phyloP scores from a whole-genome alignment of 2,888 invertebrate species.

The Pocota personata region DNA sequence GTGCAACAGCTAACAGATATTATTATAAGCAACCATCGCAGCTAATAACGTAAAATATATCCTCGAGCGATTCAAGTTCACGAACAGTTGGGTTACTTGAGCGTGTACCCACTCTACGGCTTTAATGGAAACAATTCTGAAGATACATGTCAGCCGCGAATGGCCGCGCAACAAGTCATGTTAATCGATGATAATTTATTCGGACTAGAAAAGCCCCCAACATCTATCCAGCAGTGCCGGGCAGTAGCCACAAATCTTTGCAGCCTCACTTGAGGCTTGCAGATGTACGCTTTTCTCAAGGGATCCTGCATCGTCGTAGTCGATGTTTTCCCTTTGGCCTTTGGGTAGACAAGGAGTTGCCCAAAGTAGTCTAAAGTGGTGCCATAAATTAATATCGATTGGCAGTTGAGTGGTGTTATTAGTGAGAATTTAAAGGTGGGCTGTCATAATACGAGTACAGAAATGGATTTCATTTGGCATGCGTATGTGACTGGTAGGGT shows the following conservation, averaged over 20 bases:
- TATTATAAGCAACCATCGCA: slow-evolving; percentile 46
- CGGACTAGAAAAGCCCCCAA: slow-evolving; percentile 62
- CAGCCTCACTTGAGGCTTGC: slow-evolving; percentile 49
- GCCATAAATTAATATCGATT: slow-evolving; percentile 67
- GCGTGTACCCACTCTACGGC: slow-evolving; percentile 22
- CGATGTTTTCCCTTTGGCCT: slow-evolving; percentile 34
- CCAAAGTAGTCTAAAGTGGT: slow-evolving; percentile 70
- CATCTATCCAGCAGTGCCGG: slow-evolving; percentile 64
- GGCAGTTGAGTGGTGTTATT: slow-evolving; percentile 67
- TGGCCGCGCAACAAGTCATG: slow-evolving; percentile 71
- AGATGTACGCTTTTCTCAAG: slow-evolving; percentile 9
- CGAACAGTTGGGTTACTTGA: slow-evolving; percentile 42
- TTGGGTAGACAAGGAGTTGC: slow-evolving; percentile 63
- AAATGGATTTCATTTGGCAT: slow-evolving; percentile 27
- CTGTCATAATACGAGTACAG: slow-evolving; percentile 60
- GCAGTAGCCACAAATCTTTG: slow-evolving; percentile 63
- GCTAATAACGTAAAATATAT: slow-evolving; percentile 59
- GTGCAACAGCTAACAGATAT: slow-evolving; percentile 47
- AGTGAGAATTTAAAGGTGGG: slow-evolving; percentile 61
- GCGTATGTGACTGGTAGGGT: not conserved
- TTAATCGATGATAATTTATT: slow-evolving; percentile 74
- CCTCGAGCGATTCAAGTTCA: slow-evolving; percentile 48
- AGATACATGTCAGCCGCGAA: slow-evolving; percentile 67
- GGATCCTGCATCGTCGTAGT: not conserved
- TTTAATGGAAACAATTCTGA: slow-evolving; percentile 67